Evolutionary conservation across 2,888 invertebrate genomes (phyloP).

Genomic region (Abrostola tripartita): DNA sequence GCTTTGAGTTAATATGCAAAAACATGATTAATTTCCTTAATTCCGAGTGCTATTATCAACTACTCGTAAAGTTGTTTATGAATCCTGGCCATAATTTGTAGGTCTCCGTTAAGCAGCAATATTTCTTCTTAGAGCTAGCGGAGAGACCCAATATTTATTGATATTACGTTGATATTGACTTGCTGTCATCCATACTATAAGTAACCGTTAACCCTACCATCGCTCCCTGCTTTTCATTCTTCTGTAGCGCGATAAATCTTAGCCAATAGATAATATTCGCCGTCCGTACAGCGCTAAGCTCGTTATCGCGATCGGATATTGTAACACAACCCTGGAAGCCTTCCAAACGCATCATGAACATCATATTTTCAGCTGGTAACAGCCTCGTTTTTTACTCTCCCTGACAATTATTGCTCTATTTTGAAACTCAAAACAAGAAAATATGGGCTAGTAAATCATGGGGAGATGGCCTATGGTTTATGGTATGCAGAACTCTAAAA

Average conservation of each 20-base stretch:
- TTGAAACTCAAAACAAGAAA: conserved; percentile 14
- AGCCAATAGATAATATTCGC: conserved; percentile 29
- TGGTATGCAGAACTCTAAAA: too few species aligned
- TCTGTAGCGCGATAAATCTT: conserved; percentile 2
- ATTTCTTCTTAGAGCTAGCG: too few species aligned
- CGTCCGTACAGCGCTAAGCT: conserved; percentile 19
- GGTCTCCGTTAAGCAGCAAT: too few species aligned
- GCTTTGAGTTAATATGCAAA: too few species aligned
- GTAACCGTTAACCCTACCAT: background rate
- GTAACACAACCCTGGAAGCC: conserved; percentile 58
- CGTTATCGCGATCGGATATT: conserved; percentile 45
- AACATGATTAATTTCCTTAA: too few species aligned
- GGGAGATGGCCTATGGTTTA: too few species aligned
- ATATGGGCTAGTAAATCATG: background rate
- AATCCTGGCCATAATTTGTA: too few species aligned
- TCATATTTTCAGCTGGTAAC: conserved; percentile 53
- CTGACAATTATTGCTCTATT: conserved; percentile 27
- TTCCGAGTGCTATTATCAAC: too few species aligned
- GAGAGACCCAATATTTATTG: too few species aligned
- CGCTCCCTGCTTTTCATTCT: background rate
- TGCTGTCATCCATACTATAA: too few species aligned
- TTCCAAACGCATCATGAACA: conserved; percentile 57
- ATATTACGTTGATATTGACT: too few species aligned
- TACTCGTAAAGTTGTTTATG: too few species aligned
- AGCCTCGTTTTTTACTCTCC: conserved; percentile 21